Percentiles rank a stretch among this genome's conserved stretches.
These are phyloP conservation scores for Ametastegia equiseti DNA, from an alignment of 2,888 invertebrate species.

Conservation along the genomic window DNA sequence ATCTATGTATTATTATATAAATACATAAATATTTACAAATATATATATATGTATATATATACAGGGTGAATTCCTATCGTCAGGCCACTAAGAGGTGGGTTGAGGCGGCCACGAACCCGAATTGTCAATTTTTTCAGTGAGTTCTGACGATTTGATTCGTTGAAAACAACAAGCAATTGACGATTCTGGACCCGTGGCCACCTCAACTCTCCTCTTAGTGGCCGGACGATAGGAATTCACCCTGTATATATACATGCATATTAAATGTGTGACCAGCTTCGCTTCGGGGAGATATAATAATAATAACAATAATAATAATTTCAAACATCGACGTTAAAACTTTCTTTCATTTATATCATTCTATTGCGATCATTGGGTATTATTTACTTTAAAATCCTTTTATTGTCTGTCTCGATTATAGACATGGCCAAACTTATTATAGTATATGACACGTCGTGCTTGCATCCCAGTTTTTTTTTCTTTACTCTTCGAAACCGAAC, in stretches of 20 bases:
- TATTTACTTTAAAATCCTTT: neutral
- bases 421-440: constrained; percentile 17
- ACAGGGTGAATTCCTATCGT: too few relatives aligned
- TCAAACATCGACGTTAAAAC: neutral
- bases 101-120: too few relatives aligned
- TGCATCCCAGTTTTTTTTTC: neutral
- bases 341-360: neutral
- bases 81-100: too few relatives aligned
- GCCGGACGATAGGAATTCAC: too few relatives aligned
- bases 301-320: too few relatives aligned
- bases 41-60: neutral
- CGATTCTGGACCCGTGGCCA: too few relatives aligned
- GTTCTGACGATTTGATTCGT: too few relatives aligned
- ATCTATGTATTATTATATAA: neutral
- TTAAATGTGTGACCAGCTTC: constrained; percentile 28
- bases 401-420: constrained; percentile 33
- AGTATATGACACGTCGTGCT: neutral
- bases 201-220: too few relatives aligned
- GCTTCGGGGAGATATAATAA: neutral
- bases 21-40: neutral
- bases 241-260: neutral
- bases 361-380: neutral
- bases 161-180: too few relatives aligned
- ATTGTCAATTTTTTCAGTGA: too few relatives aligned
- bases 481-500: neutral